Evolutionary conservation across 2,113 vertebrate genomes (phyloP), one percentile per base, ranked within the genome.

Genomic region (Cisticola juncidis): DNA sequence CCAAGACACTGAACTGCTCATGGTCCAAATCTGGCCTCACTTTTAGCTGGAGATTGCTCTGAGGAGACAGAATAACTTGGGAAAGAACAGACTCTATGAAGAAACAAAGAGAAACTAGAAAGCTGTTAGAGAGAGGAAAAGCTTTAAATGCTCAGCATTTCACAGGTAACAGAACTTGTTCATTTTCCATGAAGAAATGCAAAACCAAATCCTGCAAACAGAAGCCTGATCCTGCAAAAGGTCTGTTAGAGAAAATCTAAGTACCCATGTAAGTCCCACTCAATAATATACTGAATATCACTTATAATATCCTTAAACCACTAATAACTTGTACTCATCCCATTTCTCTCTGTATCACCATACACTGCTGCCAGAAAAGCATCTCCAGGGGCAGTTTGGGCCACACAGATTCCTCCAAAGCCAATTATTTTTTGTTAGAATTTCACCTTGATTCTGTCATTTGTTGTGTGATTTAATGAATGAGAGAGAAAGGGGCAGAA

Each of bases 311-410:
- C 80, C 60, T 58, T 66, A 54, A 78, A 65, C 5, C 18, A 40
- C 25, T 26, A 23, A 10, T 22, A 76, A 23, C 21, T 44, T 51
- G 16, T 3, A 33, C 26, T 81, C 22, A 13, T 13, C 33, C 38
- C 10, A 35, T 48, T 88, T 60, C 60, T 31, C 19, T 16, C 58
- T 62, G 14, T 3, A 35, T 5, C 48, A 57, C 14, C 40, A 40
- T 50, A 40, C 10, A 12, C 51, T 9, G 29, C 38, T 54, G 56
- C 18, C 71, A 61, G 92, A 80, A 8, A 38, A 45, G 20, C 9
- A 33, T 40, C 38, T 33, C 29, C 2, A 2, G 12, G 16, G 14
- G 9, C 1, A 11, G 20, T 1, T 51, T 15, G 25, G 9, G n/a
- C 48, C 28, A 51, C 40, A 28, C 2, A n/a, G 44, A 53, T 9